Conservation (phyloP, 1,140 invertebrate species). For the Panagrolaimus sp. region DNA sequence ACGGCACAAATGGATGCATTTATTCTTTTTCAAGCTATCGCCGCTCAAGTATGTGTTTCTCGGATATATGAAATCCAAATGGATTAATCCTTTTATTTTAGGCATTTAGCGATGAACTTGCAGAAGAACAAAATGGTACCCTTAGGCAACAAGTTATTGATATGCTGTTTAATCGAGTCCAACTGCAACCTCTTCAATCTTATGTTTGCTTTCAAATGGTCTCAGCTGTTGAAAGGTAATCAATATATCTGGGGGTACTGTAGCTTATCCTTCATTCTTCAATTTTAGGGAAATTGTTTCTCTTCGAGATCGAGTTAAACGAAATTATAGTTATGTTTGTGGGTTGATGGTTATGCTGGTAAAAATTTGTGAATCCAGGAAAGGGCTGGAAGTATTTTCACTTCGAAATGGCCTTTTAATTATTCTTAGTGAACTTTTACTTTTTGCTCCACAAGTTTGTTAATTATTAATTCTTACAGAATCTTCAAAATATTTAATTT, state of each 20-base stretch:
- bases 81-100: slow-evolving; percentile 19
- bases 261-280: neutral
- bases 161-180: slow-evolving; percentile 50
- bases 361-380: slow-evolving; percentile 45
- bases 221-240: slow-evolving; percentile 49
- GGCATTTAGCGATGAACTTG: slow-evolving; percentile 54
- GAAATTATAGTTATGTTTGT: slow-evolving; percentile 54
- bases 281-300: slow-evolving; percentile 40
- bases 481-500: slow-evolving; percentile 18
- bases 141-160: slow-evolving; percentile 54
- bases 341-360: slow-evolving; percentile 53
- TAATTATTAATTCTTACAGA: neutral
- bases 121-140: slow-evolving; percentile 50
- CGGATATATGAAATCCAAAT: neutral
- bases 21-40: slow-evolving; percentile 54
- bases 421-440: slow-evolving; percentile 43
- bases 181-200: slow-evolving; percentile 56
- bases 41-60: slow-evolving; percentile 43
- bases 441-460: slow-evolving; percentile 46
- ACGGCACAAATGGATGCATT: slow-evolving; percentile 54
- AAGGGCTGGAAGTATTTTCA: slow-evolving; percentile 43
- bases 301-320: slow-evolving; percentile 45
- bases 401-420: slow-evolving; percentile 39
- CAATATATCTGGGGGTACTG: neutral
- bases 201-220: slow-evolving; percentile 57